Base-by-base conservation (phyloP, 2,797 vertebrate genomes). In the Acanthurus leucopareius region DNA sequence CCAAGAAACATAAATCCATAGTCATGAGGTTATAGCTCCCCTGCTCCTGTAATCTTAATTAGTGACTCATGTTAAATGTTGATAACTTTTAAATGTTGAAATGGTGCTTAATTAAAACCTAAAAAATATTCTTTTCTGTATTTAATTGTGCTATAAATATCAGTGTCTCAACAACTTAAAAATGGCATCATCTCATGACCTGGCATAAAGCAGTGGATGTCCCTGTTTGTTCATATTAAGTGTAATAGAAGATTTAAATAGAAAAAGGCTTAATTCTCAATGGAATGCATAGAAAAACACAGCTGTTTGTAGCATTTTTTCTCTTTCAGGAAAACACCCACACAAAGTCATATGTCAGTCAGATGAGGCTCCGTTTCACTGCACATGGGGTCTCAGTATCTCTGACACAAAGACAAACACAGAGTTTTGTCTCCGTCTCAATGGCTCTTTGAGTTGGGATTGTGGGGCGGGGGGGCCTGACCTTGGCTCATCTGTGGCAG, bases 391-490 rank as follows among this genome's bases (percentile, higher is more conserved):
- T 68, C 68, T 77, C 58, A 19, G 73, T 77, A 25, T 85, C 28
- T 74, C 47, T 65, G 53, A 71, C 54, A 69, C 80, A 65, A 79
- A 69, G 69, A 57, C 56, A 61, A 65, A 82, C 65, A 73, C 44
- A 42, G 10, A 20, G 56, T 79, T 63, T 62, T 81, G 83, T 38
- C 38, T 71, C 1, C 48, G 25, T 42, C 22, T 19, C 76, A 86
- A 77, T 49, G 56, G 22, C 57, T 77, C 83, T 87, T 75, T 56
- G 61, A 17, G 67, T 67, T 59, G 14, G 5, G 32, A 17, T 56
- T 47, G 62, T 48, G 61, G 61, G 32, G 56, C 10, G 25, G 15
- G 51, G 51, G 35, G 78, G 52, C 42, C n/a, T 19, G 35, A 48
- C 10, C 57, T 58, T n/a, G 17, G 8, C 62, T 69, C 28, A 20